Conservation (phyloP, 2,888 invertebrate genomes). For the Pegoplata infirma region DNA sequence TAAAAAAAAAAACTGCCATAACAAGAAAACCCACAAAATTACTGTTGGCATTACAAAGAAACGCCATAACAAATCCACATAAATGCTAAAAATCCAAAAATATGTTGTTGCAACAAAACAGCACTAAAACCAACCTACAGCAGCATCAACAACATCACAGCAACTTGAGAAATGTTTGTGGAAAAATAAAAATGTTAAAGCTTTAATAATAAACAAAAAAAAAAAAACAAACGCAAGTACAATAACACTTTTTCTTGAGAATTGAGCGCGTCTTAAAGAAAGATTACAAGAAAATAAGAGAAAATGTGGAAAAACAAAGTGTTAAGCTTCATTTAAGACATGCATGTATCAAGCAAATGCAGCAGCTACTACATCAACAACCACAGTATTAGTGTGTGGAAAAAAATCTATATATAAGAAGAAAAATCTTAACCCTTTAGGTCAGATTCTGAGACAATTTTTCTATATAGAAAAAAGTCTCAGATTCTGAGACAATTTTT, state of each 20-base stretch:
- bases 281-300: background rate
- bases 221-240: constrained; percentile 8
- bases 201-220: too few species aligned
- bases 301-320: background rate
- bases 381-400: background rate
- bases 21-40: constrained; percentile 31
- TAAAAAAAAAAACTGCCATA: background rate
- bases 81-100: constrained; percentile 30
- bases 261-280: background rate
- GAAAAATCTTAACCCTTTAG: too few species aligned
- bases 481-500: too few species aligned
- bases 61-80: constrained; percentile 38
- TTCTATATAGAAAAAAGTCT: too few species aligned
- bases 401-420: too few species aligned
- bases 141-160: background rate
- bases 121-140: background rate
- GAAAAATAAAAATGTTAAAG: constrained; percentile 20
- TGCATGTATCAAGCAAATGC: constrained; percentile 11
- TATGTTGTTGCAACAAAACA: constrained; percentile 21
- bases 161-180: constrained; percentile 15
- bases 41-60: constrained; percentile 38
- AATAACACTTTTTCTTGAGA: background rate
- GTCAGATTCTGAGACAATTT: too few species aligned
- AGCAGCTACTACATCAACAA: background rate
- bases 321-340: constrained; percentile 25